Evolutionary conservation across 2,797 vertebrate species (phyloP).

Genomic region (Silurus lanzhouensis): DNA sequence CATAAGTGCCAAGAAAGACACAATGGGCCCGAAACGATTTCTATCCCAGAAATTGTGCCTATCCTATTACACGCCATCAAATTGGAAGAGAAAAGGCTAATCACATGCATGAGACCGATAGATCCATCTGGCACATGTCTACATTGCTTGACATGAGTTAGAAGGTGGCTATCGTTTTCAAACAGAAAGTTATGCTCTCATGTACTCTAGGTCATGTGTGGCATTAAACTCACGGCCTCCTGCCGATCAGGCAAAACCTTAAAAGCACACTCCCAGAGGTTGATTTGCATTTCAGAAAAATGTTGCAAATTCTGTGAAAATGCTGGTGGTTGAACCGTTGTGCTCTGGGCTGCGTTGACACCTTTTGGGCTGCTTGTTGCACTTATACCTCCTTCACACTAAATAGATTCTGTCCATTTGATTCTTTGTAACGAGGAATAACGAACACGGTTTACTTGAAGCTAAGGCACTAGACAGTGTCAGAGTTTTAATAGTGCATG

Average conservation of each 20-base stretch:
- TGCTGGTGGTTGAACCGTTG: background rate
- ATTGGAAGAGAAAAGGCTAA: background rate
- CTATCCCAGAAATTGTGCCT: background rate
- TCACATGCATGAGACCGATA: background rate
- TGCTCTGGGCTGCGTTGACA: slow-evolving; percentile 2
- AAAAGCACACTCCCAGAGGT: background rate
- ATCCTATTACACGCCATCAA: background rate
- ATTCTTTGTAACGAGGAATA: background rate
- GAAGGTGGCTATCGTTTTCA: background rate
- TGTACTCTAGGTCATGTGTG: background rate
- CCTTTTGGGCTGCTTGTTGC: background rate
- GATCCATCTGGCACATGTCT: background rate
- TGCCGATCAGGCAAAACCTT: background rate
- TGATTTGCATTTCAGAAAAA: slow-evolving; percentile 19
- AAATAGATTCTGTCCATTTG: background rate
- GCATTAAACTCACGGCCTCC: background rate
- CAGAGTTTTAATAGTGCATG: background rate
- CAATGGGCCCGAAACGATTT: background rate
- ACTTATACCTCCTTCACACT: too few species aligned
- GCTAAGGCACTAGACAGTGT: background rate
- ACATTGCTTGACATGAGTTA: background rate
- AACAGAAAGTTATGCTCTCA: background rate
- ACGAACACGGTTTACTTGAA: background rate
- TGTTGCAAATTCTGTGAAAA: slow-evolving; percentile 10
- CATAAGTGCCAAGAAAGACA: background rate